Percentiles rank a stretch among this genome's conserved stretches.
phyloP scores from a whole-genome alignment of 1,140 invertebrate genomes.

The Cotesia typhae region DNA sequence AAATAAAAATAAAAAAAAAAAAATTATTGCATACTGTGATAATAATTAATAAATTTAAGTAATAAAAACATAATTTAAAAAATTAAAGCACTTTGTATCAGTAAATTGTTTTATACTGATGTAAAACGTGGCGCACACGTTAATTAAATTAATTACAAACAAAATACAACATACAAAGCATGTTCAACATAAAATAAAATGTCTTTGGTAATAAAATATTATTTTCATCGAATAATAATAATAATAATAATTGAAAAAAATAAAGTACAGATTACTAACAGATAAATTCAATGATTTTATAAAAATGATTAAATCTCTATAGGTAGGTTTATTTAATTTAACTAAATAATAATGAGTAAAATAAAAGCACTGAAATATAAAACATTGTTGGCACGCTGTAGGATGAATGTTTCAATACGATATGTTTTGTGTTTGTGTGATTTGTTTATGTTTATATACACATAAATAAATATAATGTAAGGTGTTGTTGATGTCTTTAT shows the following conservation, averaged over 20 bases:
- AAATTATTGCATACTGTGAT: conserved; percentile 10
- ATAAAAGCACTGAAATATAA: background rate
- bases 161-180: conserved; percentile 21
- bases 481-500: conserved; percentile 19
- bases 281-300: too few relatives aligned
- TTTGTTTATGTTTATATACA: conserved; percentile 23
- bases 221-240: conserved; percentile 11
- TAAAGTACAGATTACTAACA: background rate
- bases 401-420: conserved; percentile 49
- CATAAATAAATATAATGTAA: conserved; percentile 22
- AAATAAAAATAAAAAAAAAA: conserved; percentile 24
- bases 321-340: too few relatives aligned
- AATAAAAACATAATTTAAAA: conserved; percentile 38
- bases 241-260: conserved; percentile 2
- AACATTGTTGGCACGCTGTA: conserved; percentile 63
- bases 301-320: too few relatives aligned
- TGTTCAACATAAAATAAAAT: conserved; percentile 40
- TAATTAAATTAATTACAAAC: conserved; percentile 38
- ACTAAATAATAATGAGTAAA: conserved; percentile 18
- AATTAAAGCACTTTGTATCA: conserved; percentile 48
- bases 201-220: conserved; percentile 54
- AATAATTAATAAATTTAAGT: conserved; percentile 38
- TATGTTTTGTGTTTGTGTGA: conserved; percentile 31
- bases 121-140: conserved; percentile 34
- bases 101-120: conserved; percentile 15